Percentiles rank a stretch among this genome's conserved stretches.
phyloP scores from a whole-genome alignment of 2,888 invertebrate species.

The Pardosa pseudoannulata region DNA sequence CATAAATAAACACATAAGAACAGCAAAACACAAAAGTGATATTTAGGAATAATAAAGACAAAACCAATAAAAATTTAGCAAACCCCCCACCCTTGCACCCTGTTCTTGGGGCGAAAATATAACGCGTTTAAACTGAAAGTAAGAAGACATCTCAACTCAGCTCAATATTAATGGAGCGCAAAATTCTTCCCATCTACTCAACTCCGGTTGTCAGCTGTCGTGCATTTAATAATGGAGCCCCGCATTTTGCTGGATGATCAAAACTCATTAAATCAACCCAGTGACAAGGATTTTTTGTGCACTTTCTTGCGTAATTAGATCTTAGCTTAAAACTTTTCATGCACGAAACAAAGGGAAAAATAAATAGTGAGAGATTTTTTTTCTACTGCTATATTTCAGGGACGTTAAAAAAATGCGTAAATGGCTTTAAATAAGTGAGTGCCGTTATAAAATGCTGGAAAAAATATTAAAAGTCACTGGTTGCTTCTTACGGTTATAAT shows the following conservation, averaged over 20 bases:
- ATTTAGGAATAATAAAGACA: conserved; percentile 22
- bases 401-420: conserved; percentile 16
- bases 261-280: conserved; percentile 70
- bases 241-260: conserved; percentile 68
- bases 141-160: conserved; percentile 63
- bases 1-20: background rate
- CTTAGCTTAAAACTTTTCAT: conserved; percentile 46
- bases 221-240: conserved; percentile 70
- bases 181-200: conserved; percentile 70
- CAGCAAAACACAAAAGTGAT: background rate
- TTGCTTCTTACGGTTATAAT: background rate
- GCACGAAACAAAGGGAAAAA: conserved; percentile 44
- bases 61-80: conserved; percentile 26
- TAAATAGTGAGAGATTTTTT: conserved; percentile 41
- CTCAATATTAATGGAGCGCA: conserved; percentile 69
- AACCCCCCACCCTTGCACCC: background rate
- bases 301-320: conserved; percentile 70
- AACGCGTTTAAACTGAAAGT: conserved; percentile 56
- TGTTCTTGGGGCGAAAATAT: conserved; percentile 36
- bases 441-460: background rate
- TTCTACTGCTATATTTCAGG: conserved; percentile 16
- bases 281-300: conserved; percentile 61
- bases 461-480: conserved; percentile 16
- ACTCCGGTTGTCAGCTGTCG: conserved; percentile 71
- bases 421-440: conserved; percentile 31